Conservation (phyloP, 2,113 vertebrate genomes). For the Atlantisia rogersi region DNA sequence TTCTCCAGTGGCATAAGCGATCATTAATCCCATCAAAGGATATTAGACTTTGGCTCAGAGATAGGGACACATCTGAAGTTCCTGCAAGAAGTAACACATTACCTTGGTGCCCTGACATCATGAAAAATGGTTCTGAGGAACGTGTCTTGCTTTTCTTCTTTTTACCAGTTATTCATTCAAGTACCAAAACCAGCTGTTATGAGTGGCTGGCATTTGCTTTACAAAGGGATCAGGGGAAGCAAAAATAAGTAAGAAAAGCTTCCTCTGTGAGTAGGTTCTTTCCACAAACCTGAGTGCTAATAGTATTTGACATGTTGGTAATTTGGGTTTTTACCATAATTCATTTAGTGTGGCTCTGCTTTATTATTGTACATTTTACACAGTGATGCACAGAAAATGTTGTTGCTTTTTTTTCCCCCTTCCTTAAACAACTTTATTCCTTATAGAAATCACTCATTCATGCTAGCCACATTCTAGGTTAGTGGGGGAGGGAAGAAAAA, state of each 20-base stretch:
- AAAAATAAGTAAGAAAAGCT: constrained; percentile 5
- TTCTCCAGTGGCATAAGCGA: neutral
- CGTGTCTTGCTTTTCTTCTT: neutral
- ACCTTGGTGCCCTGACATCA: constrained; percentile 2
- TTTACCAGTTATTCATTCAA: constrained; percentile 54
- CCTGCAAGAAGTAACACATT: constrained; percentile 25
- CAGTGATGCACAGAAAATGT: constrained; percentile 60
- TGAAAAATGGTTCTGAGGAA: constrained; percentile 39
- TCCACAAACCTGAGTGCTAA: constrained; percentile 61
- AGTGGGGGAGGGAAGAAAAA: neutral
- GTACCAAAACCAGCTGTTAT: constrained; percentile 52
- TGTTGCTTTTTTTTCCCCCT: neutral
- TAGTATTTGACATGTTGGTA: constrained; percentile 75
- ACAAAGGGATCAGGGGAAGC: neutral
- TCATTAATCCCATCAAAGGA: constrained; percentile 40
- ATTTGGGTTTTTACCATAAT: constrained; percentile 69
- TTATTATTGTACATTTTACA: constrained; percentile 76
- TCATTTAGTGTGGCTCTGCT: constrained; percentile 73
- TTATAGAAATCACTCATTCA: constrained; percentile 69
- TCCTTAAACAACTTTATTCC: constrained; percentile 60
- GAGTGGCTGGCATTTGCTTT: constrained; percentile 23
- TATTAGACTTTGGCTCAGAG: constrained; percentile 30
- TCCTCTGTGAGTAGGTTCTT: constrained; percentile 28
- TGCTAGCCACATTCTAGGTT: neutral
- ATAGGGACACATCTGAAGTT: neutral